phyloP scores from a whole-genome alignment of 2,113 vertebrate species.

The Notechis scutatus region DNA sequence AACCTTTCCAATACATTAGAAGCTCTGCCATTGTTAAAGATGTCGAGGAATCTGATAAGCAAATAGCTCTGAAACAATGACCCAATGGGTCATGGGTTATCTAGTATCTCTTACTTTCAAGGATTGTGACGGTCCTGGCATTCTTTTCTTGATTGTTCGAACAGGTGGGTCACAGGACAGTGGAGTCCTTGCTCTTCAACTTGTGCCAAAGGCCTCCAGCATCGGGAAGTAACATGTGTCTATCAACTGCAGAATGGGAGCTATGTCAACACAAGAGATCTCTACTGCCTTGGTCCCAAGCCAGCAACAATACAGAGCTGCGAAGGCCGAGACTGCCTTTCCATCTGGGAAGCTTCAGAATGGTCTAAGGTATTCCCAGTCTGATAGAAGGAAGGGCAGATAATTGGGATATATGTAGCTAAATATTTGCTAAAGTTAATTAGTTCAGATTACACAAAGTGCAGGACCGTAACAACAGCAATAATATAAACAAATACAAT shows the following conservation, averaged over 20 bases:
- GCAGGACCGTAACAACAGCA: neutral
- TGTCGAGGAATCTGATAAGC: neutral
- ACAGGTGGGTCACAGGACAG: slow-evolving; percentile 86
- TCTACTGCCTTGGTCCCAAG: slow-evolving; percentile 82
- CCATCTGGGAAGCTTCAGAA: slow-evolving; percentile 91
- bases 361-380: slow-evolving; percentile 86
- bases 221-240: slow-evolving; percentile 84
- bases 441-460: neutral
- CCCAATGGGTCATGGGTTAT: neutral
- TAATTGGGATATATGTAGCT: neutral
- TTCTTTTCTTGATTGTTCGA: slow-evolving; percentile 15
- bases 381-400: neutral
- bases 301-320: slow-evolving; percentile 82
- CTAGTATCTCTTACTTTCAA: neutral
- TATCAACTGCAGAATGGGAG: slow-evolving; percentile 89
- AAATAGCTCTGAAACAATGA: neutral
- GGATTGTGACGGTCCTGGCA: neutral
- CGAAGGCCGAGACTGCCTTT: slow-evolving; percentile 86
- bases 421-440: neutral
- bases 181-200: slow-evolving; percentile 90
- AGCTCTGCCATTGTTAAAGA: neutral
- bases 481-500: neutral
- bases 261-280: slow-evolving; percentile 78
- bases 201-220: slow-evolving; percentile 86
- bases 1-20: neutral